These are phyloP conservation scores for Drosophila cardini DNA, from an alignment of 1,140 invertebrate species.

Conservation along the genomic window DNA sequence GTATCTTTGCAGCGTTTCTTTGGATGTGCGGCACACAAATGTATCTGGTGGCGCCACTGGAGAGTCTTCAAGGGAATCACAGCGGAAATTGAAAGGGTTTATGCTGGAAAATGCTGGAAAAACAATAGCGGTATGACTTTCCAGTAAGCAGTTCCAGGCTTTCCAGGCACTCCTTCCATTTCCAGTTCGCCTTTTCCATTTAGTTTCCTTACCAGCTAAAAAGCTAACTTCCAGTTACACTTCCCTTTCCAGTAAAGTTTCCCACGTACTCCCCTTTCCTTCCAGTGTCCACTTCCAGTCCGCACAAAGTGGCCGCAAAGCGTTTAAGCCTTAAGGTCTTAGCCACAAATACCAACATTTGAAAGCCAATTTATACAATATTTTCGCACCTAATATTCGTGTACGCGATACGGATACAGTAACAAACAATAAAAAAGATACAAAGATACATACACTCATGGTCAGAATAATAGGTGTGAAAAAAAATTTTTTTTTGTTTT, in stretches of 20 bases:
- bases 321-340: conserved; percentile 55
- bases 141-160: not conserved
- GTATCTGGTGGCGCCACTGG: conserved; percentile 78
- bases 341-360: conserved; percentile 59
- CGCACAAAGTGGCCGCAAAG: not conserved
- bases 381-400: conserved; percentile 2
- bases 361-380: conserved; percentile 57
- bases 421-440: conserved; percentile 15
- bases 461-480: too few relatives aligned
- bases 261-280: too few relatives aligned
- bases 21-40: conserved; percentile 79
- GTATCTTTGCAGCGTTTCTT: conserved; percentile 62
- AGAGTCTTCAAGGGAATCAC: conserved; percentile 62
- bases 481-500: too few relatives aligned
- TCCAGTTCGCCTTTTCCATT: not conserved
- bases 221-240: too few relatives aligned
- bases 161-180: not conserved
- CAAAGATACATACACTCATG: conserved; percentile 26
- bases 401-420: conserved; percentile 16
- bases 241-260: too few relatives aligned
- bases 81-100: conserved; percentile 7
- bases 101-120: not conserved
- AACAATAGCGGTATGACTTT: not conserved
- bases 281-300: too few relatives aligned
- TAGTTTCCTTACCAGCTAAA: too few relatives aligned